A percentile compares a stretch with the other conserved stretches of the same genome.
These are phyloP conservation scores for Melieria picta DNA, from an alignment of 2,888 invertebrate genomes.

Conservation along the genomic window DNA sequence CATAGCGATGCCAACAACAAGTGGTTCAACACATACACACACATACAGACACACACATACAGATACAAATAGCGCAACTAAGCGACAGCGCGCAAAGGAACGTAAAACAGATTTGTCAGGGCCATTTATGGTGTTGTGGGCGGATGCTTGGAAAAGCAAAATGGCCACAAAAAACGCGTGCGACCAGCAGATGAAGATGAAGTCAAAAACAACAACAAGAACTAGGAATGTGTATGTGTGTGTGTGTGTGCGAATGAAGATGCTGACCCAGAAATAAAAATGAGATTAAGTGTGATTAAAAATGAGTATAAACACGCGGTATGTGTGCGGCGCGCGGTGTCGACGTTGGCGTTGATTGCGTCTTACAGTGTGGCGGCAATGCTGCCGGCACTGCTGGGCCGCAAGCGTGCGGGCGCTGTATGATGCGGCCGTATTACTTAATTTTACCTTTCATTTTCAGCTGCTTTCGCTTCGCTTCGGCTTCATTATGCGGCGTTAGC, in stretches of 20 bases:
- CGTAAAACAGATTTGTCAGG: slow-evolving; percentile 56
- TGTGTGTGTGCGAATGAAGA: slow-evolving; percentile 49
- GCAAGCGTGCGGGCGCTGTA: too few relatives aligned
- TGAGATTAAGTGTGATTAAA: slow-evolving; percentile 59
- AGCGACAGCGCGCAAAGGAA: slow-evolving; percentile 41
- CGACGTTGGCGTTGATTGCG: background rate
- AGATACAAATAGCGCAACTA: background rate
- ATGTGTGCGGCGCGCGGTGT: too few relatives aligned
- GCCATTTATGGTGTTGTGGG: slow-evolving; percentile 46
- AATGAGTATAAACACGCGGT: slow-evolving; percentile 46
- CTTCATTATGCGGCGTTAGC: background rate
- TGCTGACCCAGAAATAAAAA: slow-evolving; percentile 61
- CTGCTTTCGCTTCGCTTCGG: slow-evolving; percentile 42
- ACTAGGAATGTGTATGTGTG: too few relatives aligned
- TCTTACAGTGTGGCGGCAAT: background rate
- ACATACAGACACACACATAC: background rate
- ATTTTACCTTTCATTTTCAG: too few relatives aligned
- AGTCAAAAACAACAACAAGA: too few relatives aligned
- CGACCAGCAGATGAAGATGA: slow-evolving; percentile 51
- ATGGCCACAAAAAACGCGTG: slow-evolving; percentile 11
- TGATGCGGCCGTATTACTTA: too few relatives aligned
- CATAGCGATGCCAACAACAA: slow-evolving; percentile 1
- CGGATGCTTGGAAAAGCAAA: slow-evolving; percentile 35
- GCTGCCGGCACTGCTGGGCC: background rate
- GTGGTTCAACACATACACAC: background rate